Base-by-base conservation (phyloP, 2,888 invertebrate genomes). In the Drosophila colorata region DNA sequence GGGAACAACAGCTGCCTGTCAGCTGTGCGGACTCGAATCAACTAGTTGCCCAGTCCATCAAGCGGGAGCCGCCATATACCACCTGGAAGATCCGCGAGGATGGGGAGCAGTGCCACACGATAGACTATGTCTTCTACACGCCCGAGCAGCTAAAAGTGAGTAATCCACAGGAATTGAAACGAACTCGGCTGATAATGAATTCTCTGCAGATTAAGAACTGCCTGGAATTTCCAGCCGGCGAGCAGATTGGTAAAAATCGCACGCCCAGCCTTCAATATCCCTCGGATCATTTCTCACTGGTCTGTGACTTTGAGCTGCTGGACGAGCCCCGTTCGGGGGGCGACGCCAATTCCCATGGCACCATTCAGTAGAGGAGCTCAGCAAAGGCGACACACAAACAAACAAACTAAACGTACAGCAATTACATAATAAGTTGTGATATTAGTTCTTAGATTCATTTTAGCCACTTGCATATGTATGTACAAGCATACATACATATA, bases 81-180 rank as follows among this genome's bases (percentile, higher is more conserved):
- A 96, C 96, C 0, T 96, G 96, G 96, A 96, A 96, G 89, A 93
- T 94, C 31, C 93, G 96, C 0, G 95, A 95, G 63, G 95, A 95
- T 77, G 95, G 95, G 6, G 96, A 96, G 91, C 93, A 94, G 41
- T 95, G 95, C 73, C 95, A 95, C 83, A 96, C 96, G 4, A 95
- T 96, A 60, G 96, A 96, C 90, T 96, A 96, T 90, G 93, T 95
- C 7, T 95, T 95, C 91, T 95, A 95, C 90, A 93, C 94, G 4
- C 93, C 93, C 68, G 92, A 94, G 63, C 92, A 93, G 35, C 92
- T 96, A 38, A 93, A 93, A 77, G 94, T 95, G 1, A 92, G 93
- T 58, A 11, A 9, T 8, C 14, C 7, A n/a, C 8, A 16, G 20
- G 0, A 2, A n/a, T 13, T 23, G 2, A 9, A 11, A 23, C 3